phyloP scores from a whole-genome alignment of 1,140 invertebrate species.

The Sitobion miscanthi region DNA sequence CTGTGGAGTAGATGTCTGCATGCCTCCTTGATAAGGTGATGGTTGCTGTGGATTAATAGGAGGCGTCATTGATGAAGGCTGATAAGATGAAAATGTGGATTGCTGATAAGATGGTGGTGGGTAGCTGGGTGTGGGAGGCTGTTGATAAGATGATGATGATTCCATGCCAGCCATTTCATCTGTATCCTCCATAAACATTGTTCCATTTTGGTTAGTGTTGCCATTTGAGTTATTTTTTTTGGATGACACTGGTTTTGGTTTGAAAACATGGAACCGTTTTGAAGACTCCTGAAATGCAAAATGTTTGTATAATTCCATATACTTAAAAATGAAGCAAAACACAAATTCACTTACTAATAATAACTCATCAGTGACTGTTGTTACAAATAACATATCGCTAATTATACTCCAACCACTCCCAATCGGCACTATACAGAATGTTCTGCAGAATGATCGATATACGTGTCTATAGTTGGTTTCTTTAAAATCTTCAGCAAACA shows the following conservation, averaged over 20 bases:
- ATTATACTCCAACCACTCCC: slow-evolving; percentile 48
- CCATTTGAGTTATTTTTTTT: neutral
- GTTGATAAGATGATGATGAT: neutral
- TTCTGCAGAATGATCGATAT: slow-evolving; percentile 21
- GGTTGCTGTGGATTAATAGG: neutral
- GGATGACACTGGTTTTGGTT: neutral
- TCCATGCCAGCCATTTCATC: slow-evolving; percentile 41
- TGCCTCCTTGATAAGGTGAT: neutral
- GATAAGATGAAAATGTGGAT: slow-evolving; percentile 8
- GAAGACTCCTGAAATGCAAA: slow-evolving; percentile 29
- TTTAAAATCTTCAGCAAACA: slow-evolving; percentile 29
- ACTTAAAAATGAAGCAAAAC: neutral
- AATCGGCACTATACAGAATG: slow-evolving; percentile 20
- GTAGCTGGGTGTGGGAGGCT: neutral
- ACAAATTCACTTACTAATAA: slow-evolving; percentile 20
- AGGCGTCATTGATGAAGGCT: neutral
- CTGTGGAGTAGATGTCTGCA: neutral
- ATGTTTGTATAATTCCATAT: neutral
- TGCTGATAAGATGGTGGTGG: neutral
- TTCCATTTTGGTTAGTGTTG: neutral
- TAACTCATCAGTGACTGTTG: neutral
- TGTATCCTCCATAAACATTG: slow-evolving; percentile 46
- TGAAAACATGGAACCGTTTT: slow-evolving; percentile 15
- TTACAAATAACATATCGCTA: slow-evolving; percentile 42
- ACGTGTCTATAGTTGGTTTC: neutral